Conservation (phyloP, 1,140 invertebrate species). For the Dufourea novaeangliae region DNA sequence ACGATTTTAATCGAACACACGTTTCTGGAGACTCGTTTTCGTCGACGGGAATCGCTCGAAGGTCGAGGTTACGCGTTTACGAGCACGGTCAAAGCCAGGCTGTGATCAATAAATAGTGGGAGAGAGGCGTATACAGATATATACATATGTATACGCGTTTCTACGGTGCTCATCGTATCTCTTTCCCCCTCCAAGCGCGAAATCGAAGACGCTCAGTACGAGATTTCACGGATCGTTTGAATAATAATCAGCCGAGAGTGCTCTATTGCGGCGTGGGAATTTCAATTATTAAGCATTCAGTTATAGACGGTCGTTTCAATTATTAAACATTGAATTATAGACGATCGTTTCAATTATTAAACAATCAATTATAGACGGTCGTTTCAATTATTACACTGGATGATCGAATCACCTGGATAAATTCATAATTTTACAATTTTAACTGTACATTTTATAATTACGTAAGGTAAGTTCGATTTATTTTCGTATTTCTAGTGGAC, state of each 20-base stretch:
- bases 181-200: no score
- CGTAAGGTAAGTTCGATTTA: no score
- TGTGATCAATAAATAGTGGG: conserved; percentile 49
- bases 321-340: neutral
- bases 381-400: no score
- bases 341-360: no score
- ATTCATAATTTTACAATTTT: no score
- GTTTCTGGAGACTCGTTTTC: neutral
- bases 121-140: no score
- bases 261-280: neutral
- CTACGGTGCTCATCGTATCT: neutral
- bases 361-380: no score
- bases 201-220: neutral
- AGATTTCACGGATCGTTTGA: conserved; percentile 34
- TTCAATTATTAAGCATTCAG: neutral
- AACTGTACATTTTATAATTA: no score
- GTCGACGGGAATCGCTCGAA: conserved; percentile 16
- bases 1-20: neutral
- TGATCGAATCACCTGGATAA: no score
- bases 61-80: conserved; percentile 51
- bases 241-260: conserved; percentile 13
- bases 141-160: conserved; percentile 7
- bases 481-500: no score
- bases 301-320: neutral
- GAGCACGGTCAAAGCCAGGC: conserved; percentile 30